phyloP scores from a whole-genome alignment of 37 sponge, comb jelly and placozoan species.

The Bolinopsis microptera region DNA sequence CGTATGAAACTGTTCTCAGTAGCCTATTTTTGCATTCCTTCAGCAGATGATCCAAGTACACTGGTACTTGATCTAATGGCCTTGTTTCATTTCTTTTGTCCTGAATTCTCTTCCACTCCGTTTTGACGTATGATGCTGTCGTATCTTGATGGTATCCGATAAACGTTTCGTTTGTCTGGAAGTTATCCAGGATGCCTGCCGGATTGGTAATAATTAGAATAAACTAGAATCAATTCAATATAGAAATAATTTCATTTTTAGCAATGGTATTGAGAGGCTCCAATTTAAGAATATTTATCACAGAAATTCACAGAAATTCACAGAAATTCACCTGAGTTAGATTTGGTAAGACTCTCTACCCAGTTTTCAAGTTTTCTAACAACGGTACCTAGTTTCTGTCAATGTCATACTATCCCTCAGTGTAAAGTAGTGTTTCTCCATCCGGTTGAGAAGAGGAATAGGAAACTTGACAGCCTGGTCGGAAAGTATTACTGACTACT shows the following conservation, averaged over 20 bases:
- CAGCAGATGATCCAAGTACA: neutral
- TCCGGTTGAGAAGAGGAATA: conserved; percentile 89
- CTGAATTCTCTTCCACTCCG: neutral
- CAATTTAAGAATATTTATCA: no score
- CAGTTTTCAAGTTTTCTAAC: neutral
- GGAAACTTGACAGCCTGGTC: conserved; percentile 82
- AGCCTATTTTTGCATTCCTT: neutral
- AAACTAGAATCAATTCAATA: no score
- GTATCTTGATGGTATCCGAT: conserved; percentile 89
- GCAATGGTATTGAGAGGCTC: no score
- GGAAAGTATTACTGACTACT: conserved; percentile 81
- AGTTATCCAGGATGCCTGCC: neutral
- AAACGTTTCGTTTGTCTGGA: conserved; percentile 74
- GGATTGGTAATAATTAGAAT: no score
- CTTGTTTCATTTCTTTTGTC: neutral
- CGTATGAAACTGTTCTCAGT: neutral
- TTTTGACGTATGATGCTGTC: conserved; percentile 79
- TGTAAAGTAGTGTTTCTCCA: conserved; percentile 91
- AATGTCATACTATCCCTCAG: neutral
- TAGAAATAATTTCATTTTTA: no score
- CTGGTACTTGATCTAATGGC: neutral
- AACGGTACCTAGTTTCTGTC: neutral
- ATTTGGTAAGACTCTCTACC: neutral
- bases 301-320: neutral
- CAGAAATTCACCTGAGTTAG: neutral